Base-by-base conservation (phyloP, 2,888 invertebrate genomes). In the Ochropleura plecta region DNA sequence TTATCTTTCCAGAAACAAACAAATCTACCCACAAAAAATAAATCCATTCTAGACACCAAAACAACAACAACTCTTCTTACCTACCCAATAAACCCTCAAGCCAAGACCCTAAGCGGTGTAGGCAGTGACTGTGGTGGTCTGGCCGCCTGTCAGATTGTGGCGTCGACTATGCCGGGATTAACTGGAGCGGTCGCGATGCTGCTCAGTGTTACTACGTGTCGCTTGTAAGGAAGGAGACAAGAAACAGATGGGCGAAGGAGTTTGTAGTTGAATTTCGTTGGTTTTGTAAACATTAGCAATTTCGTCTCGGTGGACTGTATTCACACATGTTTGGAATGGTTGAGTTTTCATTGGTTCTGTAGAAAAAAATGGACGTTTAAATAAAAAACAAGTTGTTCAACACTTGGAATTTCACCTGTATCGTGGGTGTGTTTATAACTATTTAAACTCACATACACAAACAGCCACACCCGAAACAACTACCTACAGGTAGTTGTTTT, bases 131-230 rank as follows among this genome's bases (percentile, higher is more conserved):
- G 81, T 14, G 67, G 78, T 67, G 82, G 72, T 79, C 72, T 92
- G 93, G 89, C 90, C 90, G 90, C 87, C 83, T 92, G 93, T 95
- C 94, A 92, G 94, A 92, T 92, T 94, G 93, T 87, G 93, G 93
- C 88, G 86, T 63, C 85, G 90, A 90, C 91, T 92, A 86, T 86
- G 84, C 89, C 85, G 85, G 92, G 93, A 94, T 94, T 94, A 94
- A 93, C 93, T 90, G 88, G 85, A 81, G 86, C 87, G 88, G 89
- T 87, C 84, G 84, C 81, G 86, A 82, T 81, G 84, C 86, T 87
- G 87, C 74, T 78, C 73, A 85, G 85, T 82, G 79, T 85, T 76
- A 91, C 88, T 91, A 90, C 88, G 88, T 91, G 81, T 89, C 79
- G 40, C 46, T 70, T 59, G 65, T 6, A 2, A 16, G 16, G 53